A percentile compares a stretch with the other conserved stretches of the same genome.
These are phyloP conservation scores for Calvadosia cruxmelitensis DNA, from an alignment of 30 jellyfish, hydroid and myxozoan genomes.

Conservation along the genomic window DNA sequence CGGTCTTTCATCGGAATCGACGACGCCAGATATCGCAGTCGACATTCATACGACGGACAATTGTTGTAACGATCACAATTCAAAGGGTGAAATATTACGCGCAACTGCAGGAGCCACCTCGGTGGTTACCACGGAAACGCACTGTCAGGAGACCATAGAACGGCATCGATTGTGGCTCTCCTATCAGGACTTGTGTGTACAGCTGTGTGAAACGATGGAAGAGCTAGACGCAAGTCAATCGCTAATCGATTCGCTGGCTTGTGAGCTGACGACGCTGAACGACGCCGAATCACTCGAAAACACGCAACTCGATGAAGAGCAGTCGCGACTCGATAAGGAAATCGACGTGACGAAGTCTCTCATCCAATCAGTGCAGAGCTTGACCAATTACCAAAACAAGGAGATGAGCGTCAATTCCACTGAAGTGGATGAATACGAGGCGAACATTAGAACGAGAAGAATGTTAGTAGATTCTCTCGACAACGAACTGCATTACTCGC, in stretches of 20 bases:
- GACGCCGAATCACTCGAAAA: background rate
- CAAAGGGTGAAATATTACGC: too few species aligned
- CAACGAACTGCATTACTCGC: background rate
- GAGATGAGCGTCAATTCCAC: background rate
- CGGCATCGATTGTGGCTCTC: background rate
- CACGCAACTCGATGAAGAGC: background rate
- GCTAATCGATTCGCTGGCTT: background rate
- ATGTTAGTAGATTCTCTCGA: background rate
- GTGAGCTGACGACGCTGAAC: background rate
- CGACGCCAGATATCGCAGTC: slow-evolving; percentile 25
- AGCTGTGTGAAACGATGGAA: background rate
- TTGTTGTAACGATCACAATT: background rate
- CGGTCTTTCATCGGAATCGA: slow-evolving; percentile 20
- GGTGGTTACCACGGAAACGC: background rate
- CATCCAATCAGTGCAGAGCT: background rate
- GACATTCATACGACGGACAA: slow-evolving; percentile 11
- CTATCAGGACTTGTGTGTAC: background rate
- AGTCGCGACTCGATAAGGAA: background rate
- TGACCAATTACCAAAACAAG: background rate
- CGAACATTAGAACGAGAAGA: background rate
- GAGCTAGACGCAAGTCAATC: background rate
- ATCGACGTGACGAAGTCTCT: background rate
- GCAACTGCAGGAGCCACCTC: background rate
- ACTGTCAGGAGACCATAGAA: background rate
- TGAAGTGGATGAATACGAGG: background rate